These are phyloP conservation scores for Zeugodacus cucurbitae DNA, from an alignment of 1,140 invertebrate species.

Conservation along the genomic window DNA sequence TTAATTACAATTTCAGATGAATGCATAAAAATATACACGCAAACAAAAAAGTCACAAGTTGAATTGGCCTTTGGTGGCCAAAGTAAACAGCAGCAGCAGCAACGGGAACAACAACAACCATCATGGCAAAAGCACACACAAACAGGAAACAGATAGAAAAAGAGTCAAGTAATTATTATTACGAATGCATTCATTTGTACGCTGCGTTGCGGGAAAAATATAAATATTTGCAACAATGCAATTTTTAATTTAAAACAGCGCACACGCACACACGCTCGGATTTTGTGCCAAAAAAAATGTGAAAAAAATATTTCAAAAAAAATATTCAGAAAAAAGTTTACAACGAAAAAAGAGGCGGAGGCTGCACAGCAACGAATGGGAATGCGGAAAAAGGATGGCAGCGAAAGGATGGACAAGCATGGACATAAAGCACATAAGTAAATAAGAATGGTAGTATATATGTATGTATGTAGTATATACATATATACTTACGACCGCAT, in stretches of 20 bases:
- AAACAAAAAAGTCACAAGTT: background rate
- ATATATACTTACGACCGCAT: slow-evolving; percentile 2
- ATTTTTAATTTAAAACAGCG: slow-evolving; percentile 24
- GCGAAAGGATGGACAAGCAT: background rate
- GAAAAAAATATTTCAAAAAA: background rate
- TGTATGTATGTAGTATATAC: background rate
- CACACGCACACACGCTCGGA: background rate
- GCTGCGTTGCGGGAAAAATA: background rate
- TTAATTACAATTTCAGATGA: slow-evolving; percentile 36
- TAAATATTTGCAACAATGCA: slow-evolving; percentile 35
- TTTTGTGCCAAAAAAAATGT: background rate
- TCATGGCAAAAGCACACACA: too few species aligned
- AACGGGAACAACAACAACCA: background rate
- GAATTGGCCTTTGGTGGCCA: background rate
- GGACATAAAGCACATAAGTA: slow-evolving; percentile 14
- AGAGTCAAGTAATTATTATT: slow-evolving; percentile 33
- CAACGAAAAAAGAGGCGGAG: slow-evolving; percentile 1
- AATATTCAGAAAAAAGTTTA: background rate
- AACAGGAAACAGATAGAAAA: background rate
- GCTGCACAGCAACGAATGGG: slow-evolving; percentile 18
- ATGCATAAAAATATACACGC: slow-evolving; percentile 9
- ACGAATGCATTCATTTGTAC: slow-evolving; percentile 9
- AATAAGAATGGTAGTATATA: background rate
- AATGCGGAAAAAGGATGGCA: slow-evolving; percentile 18
- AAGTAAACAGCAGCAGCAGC: background rate